These are phyloP conservation scores for Merluccius polli DNA, from an alignment of 2,797 vertebrate genomes.

Conservation along the genomic window DNA sequence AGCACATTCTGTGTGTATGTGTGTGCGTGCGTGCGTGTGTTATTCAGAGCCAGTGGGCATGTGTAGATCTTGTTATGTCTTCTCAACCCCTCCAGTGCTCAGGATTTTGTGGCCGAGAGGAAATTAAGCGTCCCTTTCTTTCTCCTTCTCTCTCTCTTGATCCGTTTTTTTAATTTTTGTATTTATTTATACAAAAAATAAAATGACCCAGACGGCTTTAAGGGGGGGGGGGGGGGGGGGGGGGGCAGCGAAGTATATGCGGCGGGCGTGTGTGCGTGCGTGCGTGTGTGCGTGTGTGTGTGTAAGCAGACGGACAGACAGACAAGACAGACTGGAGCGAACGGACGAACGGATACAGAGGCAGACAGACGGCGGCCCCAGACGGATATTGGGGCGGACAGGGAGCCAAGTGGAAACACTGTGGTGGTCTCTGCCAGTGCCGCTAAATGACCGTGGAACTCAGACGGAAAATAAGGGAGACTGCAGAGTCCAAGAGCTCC, in stretches of 20 bases:
- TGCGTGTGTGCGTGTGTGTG: slow-evolving; percentile 3
- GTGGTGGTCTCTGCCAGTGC: slow-evolving; percentile 56
- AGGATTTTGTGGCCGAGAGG: neutral
- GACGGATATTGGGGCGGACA: slow-evolving; percentile 23
- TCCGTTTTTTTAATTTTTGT: neutral
- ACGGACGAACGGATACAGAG: slow-evolving; percentile 22
- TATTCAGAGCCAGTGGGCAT: neutral
- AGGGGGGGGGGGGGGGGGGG: neutral
- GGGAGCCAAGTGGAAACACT: slow-evolving; percentile 62
- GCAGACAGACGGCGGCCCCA: slow-evolving; percentile 10
- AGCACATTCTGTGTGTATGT: neutral
- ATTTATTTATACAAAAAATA: neutral
- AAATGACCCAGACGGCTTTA: neutral
- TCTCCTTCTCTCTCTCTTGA: neutral
- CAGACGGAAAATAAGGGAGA: slow-evolving; percentile 65
- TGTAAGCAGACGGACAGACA: neutral
- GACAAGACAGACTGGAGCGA: slow-evolving; percentile 21
- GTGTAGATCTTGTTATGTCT: neutral
- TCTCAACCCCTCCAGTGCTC: neutral
- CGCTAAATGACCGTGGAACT: slow-evolving; percentile 63
- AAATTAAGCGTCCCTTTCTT: neutral
- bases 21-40: neutral
- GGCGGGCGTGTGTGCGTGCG: slow-evolving; percentile 6
- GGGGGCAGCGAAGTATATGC: slow-evolving; percentile 3
- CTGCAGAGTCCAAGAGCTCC: slow-evolving; percentile 38